Evolutionary conservation across 2,888 invertebrate species (phyloP), one percentile per base, ranked within the genome.

Genomic region (Thecocarcelia acutangulata): DNA sequence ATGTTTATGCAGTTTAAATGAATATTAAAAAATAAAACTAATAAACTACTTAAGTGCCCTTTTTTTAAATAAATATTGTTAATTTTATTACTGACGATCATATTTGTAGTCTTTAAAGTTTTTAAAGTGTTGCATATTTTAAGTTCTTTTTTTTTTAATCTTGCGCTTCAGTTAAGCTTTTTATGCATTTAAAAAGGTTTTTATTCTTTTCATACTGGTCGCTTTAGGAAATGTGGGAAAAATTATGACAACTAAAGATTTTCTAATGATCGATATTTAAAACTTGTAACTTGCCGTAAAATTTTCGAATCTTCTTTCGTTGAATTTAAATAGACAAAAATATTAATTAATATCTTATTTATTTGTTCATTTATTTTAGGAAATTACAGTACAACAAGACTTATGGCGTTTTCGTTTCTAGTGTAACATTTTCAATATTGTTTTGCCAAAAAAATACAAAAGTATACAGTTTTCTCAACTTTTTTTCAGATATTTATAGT

Each of bases 181-280:
- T 46, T 70, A 13, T 17, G 8, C n/a, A 15, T 58, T 56, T 17
- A 24, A 61, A 50, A 66, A 75, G 21, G 21, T 44, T 68, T 44
- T 58, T 44, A 48, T 24, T 54, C 42, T 58, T 42, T 15, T 59
- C n/a, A 17, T 12, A 8, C 24, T 12, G 17, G 2, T 64, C 37
- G 66, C 52, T 68, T 42, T 44, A 58, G 66, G 48, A 59, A 81
- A 61, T 81, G 77, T 77, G 81, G 81, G 77, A 77, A 77, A 81
- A 74, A 81, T 69, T 73, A 73, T 81, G 81, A n/a, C 72, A 77
- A 54, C 17, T 59, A 75, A 44, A 68, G 24, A n/a, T 54, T n/a
- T 28, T 54, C 6, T 33, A 5, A 11, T 44, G 52, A 13, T 24
- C 24, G 17, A 4, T 68, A 40, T 40, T 48, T 6, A 56, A 56